Percentiles rank a stretch among this genome's conserved stretches.
Evolutionary conservation across 2,888 invertebrate species (phyloP).

Genomic region (Drosophila bunnanda): DNA sequence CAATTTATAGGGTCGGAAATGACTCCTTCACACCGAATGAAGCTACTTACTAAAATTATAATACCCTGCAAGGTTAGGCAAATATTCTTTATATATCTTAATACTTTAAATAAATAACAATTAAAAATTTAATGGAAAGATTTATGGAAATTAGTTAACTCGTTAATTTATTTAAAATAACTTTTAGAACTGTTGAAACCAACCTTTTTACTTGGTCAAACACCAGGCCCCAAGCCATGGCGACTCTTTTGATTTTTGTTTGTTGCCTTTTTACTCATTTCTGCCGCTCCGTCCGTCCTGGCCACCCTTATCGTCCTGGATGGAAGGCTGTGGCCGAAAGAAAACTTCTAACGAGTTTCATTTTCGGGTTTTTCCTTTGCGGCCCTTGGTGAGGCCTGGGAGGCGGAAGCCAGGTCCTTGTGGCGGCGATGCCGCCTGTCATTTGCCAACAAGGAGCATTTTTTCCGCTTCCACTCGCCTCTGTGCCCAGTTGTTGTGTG

Average conservation of each 20-base stretch:
- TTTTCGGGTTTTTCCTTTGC: conserved; percentile 41
- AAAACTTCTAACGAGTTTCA: conserved; percentile 59
- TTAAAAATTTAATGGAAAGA: background rate
- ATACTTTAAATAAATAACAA: too few relatives aligned
- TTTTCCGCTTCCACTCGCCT: conserved; percentile 13
- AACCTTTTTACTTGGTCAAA: conserved; percentile 34
- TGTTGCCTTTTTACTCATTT: conserved; percentile 36
- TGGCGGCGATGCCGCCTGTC: conserved; percentile 49
- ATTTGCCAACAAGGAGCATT: conserved; percentile 56
- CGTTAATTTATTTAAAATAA: background rate
- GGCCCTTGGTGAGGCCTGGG: conserved; percentile 4
- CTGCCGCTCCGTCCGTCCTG: conserved; percentile 8
- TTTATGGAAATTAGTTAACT: accelerated
- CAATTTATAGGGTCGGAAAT: too few relatives aligned
- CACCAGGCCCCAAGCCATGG: conserved; percentile 5
- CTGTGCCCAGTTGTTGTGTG: conserved; percentile 41
- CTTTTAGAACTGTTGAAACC: background rate
- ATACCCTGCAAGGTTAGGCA: too few relatives aligned
- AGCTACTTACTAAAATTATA: too few relatives aligned
- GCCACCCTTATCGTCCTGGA: conserved; percentile 5
- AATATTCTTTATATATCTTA: too few relatives aligned
- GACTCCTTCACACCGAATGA: too few relatives aligned
- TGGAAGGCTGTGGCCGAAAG: conserved; percentile 36
- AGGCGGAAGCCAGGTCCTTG: conserved; percentile 1
- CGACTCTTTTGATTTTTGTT: conserved; percentile 40